Base-by-base conservation (phyloP, 2,888 invertebrate species). In the Erpobdella octoculata region DNA sequence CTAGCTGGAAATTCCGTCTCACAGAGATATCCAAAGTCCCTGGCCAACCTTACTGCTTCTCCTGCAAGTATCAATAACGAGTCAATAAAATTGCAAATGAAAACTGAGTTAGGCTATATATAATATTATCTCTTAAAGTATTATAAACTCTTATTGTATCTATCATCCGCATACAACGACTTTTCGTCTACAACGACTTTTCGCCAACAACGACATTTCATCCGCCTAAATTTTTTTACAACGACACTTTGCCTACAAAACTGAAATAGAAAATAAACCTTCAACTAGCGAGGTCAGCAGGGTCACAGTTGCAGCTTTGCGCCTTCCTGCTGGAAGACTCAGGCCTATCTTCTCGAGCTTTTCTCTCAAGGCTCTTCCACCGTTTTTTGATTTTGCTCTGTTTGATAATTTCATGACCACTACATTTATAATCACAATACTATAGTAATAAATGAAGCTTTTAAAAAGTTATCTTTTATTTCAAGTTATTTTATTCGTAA, bases 381-480 rank as follows among this genome's bases (percentile, higher is more conserved):
- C 98, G 85, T 98, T 98, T 88, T 98, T 98, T 83, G 97, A 97
- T 85, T 98, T 98, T 73, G 98, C 98, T 84, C 94, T 94, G 21
- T 31, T 33, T 41, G 46, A n/a, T n/a, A n/a, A n/a, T n/a, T n/a
- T n/a, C n/a, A n/a, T n/a, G n/a, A n/a, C n/a, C n/a, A n/a, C n/a
- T n/a, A n/a, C n/a, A n/a, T n/a, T n/a, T n/a, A 41, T 9, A 41
- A 18, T 18, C 18, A 41, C 9, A 41, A 41, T 41, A 9, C 18
- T 41, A 41, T 12, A 9, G 18, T 41, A 18, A 9, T 41, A 12
- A 41, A 41, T 18, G 9, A 41, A 41, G 18, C 41, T 41, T 41
- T 12, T 12, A 9, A 12, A 41, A 41, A 12, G 9, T 12, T 18
- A 41, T 41, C 9, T 12, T 41, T 41, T 18, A 41, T 9, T 12